phyloP scores from a whole-genome alignment of 2,113 vertebrate genomes.

The Casuarius casuarius region DNA sequence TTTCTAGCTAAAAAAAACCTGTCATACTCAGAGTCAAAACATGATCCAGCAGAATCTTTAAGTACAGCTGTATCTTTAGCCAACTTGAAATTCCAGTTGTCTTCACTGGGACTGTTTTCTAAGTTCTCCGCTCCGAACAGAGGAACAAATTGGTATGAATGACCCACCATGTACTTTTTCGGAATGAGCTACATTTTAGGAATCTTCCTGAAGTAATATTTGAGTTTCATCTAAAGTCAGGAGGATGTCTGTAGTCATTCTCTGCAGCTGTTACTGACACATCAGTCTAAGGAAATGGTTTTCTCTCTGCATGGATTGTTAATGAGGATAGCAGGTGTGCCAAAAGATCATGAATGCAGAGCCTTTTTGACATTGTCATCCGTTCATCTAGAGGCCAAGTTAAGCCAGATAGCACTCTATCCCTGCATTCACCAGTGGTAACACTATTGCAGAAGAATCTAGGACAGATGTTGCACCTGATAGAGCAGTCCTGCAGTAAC shows the following conservation, averaged over 20 bases:
- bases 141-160: background rate
- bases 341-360: background rate
- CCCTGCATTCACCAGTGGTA: background rate
- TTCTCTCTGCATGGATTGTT: background rate
- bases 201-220: background rate
- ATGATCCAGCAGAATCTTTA: background rate
- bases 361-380: background rate
- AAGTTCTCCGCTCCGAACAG: background rate
- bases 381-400: background rate
- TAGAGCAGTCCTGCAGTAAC: background rate
- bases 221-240: background rate
- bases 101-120: background rate
- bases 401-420: background rate
- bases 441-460: background rate
- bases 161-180: background rate
- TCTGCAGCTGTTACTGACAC: background rate
- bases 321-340: too few relatives aligned
- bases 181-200: background rate
- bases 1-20: background rate
- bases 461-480: background rate
- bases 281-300: background rate
- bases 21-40: background rate
- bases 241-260: background rate
- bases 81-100: background rate
- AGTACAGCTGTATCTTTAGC: background rate